Conservation (phyloP, 2,888 invertebrate genomes). For the Chymomyza caudatula region DNA sequence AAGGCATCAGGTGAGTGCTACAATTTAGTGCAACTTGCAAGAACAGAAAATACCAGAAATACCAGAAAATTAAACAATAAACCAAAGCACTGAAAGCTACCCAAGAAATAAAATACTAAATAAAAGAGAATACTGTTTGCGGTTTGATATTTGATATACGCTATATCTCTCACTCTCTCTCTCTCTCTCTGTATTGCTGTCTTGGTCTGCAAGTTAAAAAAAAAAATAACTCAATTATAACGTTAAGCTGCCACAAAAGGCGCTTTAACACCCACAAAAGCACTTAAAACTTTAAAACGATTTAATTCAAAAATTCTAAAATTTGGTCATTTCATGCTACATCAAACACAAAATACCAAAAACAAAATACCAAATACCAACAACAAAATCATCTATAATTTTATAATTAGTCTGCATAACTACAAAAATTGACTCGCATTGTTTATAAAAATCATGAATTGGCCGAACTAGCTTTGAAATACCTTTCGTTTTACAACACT, state of each 20-base stretch:
- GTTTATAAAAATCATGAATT: conserved; percentile 43
- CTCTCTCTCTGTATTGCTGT: conserved; percentile 9
- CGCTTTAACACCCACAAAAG: background rate
- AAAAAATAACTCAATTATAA: background rate
- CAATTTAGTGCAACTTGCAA: conserved; percentile 40
- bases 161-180: conserved; percentile 13
- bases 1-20: conserved; percentile 80
- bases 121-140: background rate
- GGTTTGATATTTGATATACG: conserved; percentile 27
- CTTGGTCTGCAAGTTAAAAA: background rate
- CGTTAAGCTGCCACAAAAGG: too few relatives aligned
- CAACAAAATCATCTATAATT: conserved; percentile 4
- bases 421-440: conserved; percentile 5
- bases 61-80: conserved; percentile 26
- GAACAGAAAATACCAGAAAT: conserved; percentile 13
- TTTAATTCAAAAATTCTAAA: background rate
- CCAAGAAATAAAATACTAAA: conserved; percentile 12
- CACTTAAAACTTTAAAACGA: background rate
- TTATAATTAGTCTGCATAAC: conserved; percentile 7
- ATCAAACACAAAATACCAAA: conserved; percentile 12
- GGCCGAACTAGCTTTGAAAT: conserved; percentile 30
- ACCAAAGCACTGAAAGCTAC: background rate
- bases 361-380: conserved; percentile 10
- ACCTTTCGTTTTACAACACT: conserved; percentile 34
- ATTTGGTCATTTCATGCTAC: conserved; percentile 4